These are phyloP conservation scores for Lasioglossum pauxillum DNA, from an alignment of 2,888 invertebrate genomes.

Conservation along the genomic window DNA sequence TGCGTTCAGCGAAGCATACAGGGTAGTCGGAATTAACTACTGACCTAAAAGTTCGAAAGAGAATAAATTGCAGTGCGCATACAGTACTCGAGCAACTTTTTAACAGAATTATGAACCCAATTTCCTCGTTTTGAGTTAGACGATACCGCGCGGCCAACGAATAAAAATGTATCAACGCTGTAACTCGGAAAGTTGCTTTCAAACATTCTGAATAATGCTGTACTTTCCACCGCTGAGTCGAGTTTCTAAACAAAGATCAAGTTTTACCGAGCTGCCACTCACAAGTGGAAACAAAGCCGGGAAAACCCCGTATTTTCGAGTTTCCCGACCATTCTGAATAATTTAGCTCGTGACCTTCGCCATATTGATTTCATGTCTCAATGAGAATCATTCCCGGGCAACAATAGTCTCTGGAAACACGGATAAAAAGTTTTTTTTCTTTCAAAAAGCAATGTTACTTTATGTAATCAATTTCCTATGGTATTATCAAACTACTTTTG, in stretches of 20 bases:
- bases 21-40: neutral
- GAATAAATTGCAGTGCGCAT: neutral
- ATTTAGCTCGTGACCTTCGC: neutral
- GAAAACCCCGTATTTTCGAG: neutral
- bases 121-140: conserved; percentile 11
- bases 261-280: conserved; percentile 8
- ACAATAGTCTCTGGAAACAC: neutral
- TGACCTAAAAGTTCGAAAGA: conserved; percentile 14
- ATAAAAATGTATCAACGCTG: conserved; percentile 17
- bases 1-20: neutral
- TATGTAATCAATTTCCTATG: neutral
- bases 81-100: conserved; percentile 5
- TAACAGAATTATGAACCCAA: conserved; percentile 24
- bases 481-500: neutral
- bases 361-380: neutral
- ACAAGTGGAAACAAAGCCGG: neutral
- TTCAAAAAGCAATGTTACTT: neutral
- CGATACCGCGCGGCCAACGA: conserved; percentile 4
- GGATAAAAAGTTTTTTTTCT: neutral
- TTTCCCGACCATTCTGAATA: neutral
- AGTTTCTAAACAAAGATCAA: conserved; percentile 20
- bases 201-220: conserved; percentile 15
- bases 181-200: conserved; percentile 6
- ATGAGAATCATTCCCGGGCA: neutral
- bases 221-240: neutral